Conservation (phyloP, 2,113 vertebrate genomes). For the Halcyon senegalensis region DNA sequence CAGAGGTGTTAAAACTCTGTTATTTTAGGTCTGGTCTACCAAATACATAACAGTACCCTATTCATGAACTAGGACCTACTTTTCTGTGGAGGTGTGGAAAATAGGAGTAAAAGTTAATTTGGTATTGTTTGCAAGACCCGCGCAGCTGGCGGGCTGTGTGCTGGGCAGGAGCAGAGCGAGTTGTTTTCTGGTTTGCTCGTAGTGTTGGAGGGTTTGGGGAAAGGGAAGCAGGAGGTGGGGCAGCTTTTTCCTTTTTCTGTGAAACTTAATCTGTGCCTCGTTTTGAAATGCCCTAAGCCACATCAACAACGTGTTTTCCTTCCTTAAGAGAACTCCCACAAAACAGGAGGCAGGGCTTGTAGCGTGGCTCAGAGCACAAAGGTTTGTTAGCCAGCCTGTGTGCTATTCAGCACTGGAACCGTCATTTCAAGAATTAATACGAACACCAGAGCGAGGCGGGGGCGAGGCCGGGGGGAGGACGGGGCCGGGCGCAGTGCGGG, state of each 20-base stretch:
- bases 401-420: constrained; percentile 29
- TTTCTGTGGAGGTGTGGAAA: neutral
- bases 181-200: neutral
- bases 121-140: rapidly evolving
- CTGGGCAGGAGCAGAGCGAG: neutral
- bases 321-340: neutral
- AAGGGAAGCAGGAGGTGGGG: neutral
- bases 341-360: neutral
- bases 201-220: rapidly evolving
- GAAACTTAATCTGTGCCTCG: neutral
- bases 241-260: neutral
- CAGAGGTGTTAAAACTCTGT: neutral
- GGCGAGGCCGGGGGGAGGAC: constrained; percentile 43
- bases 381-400: neutral
- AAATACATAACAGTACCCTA: rapidly evolving
- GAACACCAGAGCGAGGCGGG: neutral
- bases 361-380: neutral
- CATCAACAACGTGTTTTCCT: neutral
- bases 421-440: constrained; percentile 52
- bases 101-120: neutral
- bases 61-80: neutral
- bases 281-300: neutral
- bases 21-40: neutral
- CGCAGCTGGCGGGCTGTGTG: neutral
- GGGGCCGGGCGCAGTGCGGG: constrained; percentile 66